phyloP scores from a whole-genome alignment of 2,888 invertebrate genomes.

The Thymelicus sylvestris region DNA sequence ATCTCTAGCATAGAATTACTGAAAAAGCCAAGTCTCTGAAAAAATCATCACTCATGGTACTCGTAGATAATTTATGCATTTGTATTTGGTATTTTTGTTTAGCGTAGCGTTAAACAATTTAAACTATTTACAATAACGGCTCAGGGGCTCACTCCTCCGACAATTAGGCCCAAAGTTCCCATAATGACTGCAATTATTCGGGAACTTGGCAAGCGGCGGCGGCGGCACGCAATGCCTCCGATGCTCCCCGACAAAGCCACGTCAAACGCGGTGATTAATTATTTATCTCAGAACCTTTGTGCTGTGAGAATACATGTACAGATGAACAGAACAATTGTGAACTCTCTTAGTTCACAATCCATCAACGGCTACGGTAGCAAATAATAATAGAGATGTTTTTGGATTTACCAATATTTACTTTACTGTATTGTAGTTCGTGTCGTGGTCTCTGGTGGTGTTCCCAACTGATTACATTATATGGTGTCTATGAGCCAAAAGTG shows the following conservation, averaged over 20 bases:
- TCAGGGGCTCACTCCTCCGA: constrained; percentile 12
- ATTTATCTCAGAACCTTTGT: constrained; percentile 27
- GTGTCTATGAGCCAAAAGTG: too few species aligned
- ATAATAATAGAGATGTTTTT: too few species aligned
- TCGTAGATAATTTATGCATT: too few species aligned
- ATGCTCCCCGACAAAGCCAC: constrained; percentile 19
- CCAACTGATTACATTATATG: too few species aligned
- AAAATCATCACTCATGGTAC: too few species aligned
- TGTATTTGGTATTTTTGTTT: too few species aligned
- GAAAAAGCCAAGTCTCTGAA: too few species aligned
- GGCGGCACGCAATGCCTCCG: constrained; percentile 18
- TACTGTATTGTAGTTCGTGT: too few species aligned
- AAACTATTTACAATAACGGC: constrained; percentile 19
- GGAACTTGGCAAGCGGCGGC: constrained; percentile 23
- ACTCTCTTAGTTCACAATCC: neutral
- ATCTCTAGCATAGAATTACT: too few species aligned
- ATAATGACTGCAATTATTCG: constrained; percentile 29
- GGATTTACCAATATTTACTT: too few species aligned
- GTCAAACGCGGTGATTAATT: constrained; percentile 26
- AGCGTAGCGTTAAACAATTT: constrained; percentile 5
- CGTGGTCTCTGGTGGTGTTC: too few species aligned
- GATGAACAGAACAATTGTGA: constrained; percentile 14
- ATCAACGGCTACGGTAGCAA: neutral
- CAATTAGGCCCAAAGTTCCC: constrained; percentile 18
- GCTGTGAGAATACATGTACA: constrained; percentile 2